These are phyloP conservation scores for Sander vitreus DNA, from an alignment of 2,113 vertebrate genomes.

Conservation along the genomic window DNA sequence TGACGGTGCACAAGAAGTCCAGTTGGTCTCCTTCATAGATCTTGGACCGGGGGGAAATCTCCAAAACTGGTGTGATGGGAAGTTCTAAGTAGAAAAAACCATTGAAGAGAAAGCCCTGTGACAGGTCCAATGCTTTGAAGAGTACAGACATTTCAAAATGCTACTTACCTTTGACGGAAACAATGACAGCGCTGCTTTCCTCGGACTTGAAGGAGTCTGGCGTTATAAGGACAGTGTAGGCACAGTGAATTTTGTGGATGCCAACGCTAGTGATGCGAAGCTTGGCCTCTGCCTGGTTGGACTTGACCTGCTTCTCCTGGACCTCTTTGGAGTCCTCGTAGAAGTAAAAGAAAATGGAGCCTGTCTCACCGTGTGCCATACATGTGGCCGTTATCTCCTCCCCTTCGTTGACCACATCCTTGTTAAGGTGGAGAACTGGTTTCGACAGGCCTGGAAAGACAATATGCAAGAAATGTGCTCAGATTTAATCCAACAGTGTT, in stretches of 20 bases:
- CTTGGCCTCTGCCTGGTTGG: background rate
- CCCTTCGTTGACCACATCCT: slow-evolving; percentile 51
- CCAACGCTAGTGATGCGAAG: slow-evolving; percentile 26
- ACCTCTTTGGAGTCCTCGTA: slow-evolving; percentile 45
- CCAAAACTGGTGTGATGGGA: slow-evolving; percentile 51
- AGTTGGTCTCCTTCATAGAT: slow-evolving; percentile 82
- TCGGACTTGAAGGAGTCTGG: slow-evolving; percentile 10
- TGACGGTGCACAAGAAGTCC: slow-evolving; percentile 59
- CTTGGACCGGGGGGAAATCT: slow-evolving; percentile 51
- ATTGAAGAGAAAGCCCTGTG: background rate
- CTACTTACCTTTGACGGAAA: slow-evolving; percentile 72
- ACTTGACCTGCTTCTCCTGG: fast-evolving
- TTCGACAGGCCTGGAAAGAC: slow-evolving; percentile 70
- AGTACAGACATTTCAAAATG: background rate
- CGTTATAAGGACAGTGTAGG: slow-evolving; percentile 51
- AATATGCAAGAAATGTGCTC: background rate
- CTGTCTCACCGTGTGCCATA: slow-evolving; percentile 63
- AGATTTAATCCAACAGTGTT: background rate
- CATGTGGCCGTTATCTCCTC: slow-evolving; percentile 68
- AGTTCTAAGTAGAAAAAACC: slow-evolving; percentile 68
- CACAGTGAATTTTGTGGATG: slow-evolving; percentile 63
- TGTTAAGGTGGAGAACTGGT: slow-evolving; percentile 68
- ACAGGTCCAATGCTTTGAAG: background rate
- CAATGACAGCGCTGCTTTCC: slow-evolving; percentile 46
- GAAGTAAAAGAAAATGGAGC: slow-evolving; percentile 67